Conservation (phyloP, 2,113 vertebrate species). For the Microtus ochrogaster region DNA sequence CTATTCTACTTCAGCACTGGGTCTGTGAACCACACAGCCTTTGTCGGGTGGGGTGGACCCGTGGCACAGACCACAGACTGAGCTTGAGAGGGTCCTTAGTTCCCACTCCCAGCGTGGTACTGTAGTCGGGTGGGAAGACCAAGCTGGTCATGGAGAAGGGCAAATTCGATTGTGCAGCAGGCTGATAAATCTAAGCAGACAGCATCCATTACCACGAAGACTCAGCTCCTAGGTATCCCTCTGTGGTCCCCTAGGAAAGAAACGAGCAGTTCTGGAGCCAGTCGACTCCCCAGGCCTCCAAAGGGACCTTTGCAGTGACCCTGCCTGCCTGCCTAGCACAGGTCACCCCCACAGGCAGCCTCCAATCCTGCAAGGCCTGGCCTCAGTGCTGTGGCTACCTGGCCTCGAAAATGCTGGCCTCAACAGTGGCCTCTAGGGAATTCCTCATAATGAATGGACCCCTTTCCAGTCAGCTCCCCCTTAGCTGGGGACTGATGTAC, state of each 20-base stretch:
- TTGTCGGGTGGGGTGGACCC: neutral
- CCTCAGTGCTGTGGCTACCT: neutral
- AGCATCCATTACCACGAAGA: neutral
- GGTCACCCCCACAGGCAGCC: neutral
- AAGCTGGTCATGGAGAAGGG: neutral
- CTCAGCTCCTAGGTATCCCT: neutral
- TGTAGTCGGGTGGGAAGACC: neutral
- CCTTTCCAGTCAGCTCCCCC: neutral
- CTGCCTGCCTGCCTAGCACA: neutral
- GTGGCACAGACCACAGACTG: neutral
- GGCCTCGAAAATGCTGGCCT: fast-evolving
- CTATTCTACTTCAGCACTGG: neutral
- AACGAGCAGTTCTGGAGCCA: neutral
- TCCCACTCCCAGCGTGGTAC: no score
- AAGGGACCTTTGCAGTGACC: neutral
- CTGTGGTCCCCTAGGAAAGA: neutral
- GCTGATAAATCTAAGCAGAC: fast-evolving
- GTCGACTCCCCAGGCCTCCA: neutral
- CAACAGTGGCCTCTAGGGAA: neutral
- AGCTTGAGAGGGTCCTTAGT: neutral
- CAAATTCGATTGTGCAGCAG: fast-evolving
- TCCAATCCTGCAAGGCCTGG: no score
- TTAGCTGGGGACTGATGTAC: neutral
- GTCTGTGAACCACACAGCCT: neutral
- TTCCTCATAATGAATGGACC: neutral